Evolutionary conservation across 2,113 vertebrate genomes (phyloP).

Genomic region (Synodontis membranacea): DNA sequence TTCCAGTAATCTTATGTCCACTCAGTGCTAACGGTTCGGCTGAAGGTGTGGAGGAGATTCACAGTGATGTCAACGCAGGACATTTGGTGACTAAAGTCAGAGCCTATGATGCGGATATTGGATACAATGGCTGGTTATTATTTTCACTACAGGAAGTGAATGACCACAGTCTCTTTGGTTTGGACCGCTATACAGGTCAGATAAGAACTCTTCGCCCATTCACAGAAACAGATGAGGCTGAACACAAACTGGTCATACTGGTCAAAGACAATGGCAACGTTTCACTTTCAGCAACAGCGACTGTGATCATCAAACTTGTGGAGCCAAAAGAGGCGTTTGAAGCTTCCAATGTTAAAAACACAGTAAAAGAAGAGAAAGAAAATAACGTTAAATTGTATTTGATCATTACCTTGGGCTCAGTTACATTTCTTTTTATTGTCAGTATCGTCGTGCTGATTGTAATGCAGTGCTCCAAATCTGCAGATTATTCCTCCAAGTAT

Average conservation of each 20-base stretch:
- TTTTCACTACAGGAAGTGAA: constrained; percentile 53
- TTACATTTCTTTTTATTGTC: constrained; percentile 53
- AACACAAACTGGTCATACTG: constrained; percentile 57
- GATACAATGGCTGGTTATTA: constrained; percentile 60
- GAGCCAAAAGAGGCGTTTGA: constrained; percentile 54
- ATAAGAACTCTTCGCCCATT: constrained; percentile 56
- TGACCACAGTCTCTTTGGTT: constrained; percentile 56
- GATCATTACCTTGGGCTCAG: constrained; percentile 48
- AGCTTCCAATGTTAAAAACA: constrained; percentile 27
- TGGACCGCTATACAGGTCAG: constrained; percentile 59
- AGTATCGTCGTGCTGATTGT: constrained; percentile 52
- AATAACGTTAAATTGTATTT: constrained; percentile 51
- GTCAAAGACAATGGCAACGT: constrained; percentile 62
- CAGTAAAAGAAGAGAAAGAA: constrained; percentile 22
- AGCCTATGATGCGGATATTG: constrained; percentile 61
- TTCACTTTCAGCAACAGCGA: constrained; percentile 57
- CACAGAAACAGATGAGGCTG: constrained; percentile 55
- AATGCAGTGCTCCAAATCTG: constrained; percentile 52
- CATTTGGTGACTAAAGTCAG: constrained; percentile 60
- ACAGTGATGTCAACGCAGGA: constrained; percentile 55
- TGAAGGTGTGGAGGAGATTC: constrained; percentile 55
- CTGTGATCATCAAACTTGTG: constrained; percentile 51
- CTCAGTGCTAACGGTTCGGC: constrained; percentile 54
- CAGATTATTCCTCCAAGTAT: constrained; percentile 48
- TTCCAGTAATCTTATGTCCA: constrained; percentile 59